Evolutionary conservation across 2,797 vertebrate species (phyloP).

Genomic region (Gadopsis bispinosus): DNA sequence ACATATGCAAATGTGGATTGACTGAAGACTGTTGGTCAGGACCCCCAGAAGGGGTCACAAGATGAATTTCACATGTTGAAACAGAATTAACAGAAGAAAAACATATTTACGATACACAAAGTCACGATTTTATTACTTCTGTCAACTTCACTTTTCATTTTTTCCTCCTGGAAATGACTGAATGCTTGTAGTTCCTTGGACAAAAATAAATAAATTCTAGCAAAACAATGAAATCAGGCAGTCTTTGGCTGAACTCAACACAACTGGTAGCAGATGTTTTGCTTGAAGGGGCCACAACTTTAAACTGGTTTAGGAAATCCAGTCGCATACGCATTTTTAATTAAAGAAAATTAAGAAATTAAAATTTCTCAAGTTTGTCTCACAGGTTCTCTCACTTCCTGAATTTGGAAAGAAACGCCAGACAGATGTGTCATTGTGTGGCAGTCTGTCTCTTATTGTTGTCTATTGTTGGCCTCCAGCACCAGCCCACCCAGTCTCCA

Average conservation of each 20-base stretch:
- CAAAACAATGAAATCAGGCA: not conserved
- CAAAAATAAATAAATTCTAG: not conserved
- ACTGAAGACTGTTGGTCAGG: not conserved
- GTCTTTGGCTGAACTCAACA: not conserved
- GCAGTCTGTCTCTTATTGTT: conserved; percentile 30
- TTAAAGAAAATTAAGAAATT: not conserved
- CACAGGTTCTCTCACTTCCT: not conserved
- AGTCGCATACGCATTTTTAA: not conserved
- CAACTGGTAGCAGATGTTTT: not conserved
- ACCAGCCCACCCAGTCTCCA: conserved; percentile 39
- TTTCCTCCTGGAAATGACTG: not conserved
- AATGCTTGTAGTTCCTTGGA: not conserved
- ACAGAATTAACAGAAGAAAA: not conserved
- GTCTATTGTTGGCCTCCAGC: conserved; percentile 46
- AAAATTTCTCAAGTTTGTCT: not conserved
- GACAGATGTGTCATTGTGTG: not conserved
- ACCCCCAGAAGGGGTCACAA: not conserved
- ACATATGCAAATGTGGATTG: too few species aligned
- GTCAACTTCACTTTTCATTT: not conserved
- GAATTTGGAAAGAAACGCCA: not conserved
- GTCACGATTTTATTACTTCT: not conserved
- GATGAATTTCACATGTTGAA: not conserved
- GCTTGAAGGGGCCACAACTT: not conserved
- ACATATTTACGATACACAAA: not conserved
- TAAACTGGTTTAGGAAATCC: not conserved